phyloP scores from a whole-genome alignment of 2,113 vertebrate genomes.

The Sinocyclocheilus maitianheensis region DNA sequence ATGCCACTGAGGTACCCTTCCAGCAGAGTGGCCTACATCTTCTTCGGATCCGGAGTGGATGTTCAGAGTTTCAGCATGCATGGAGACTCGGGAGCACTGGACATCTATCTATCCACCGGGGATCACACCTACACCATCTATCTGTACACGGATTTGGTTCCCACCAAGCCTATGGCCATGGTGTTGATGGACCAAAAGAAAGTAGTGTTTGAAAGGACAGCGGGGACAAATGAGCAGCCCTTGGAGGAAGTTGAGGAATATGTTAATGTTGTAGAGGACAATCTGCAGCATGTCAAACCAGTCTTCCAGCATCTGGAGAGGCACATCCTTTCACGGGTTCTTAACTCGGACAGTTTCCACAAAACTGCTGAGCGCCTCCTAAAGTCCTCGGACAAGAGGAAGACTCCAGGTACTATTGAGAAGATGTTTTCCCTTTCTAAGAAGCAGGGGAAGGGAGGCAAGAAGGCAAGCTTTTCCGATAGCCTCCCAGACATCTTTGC shows the following conservation, averaged over 20 bases:
- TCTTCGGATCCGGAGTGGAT: slow-evolving; percentile 87
- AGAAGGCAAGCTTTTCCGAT: slow-evolving; percentile 79
- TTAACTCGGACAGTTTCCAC: slow-evolving; percentile 85
- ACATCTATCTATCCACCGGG: slow-evolving; percentile 84
- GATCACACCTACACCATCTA: slow-evolving; percentile 86
- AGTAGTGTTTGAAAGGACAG: slow-evolving; percentile 85
- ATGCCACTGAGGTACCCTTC: slow-evolving; percentile 82
- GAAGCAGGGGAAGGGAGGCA: slow-evolving; percentile 79
- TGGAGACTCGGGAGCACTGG: slow-evolving; percentile 83
- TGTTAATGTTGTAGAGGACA: slow-evolving; percentile 81
- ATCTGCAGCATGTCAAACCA: slow-evolving; percentile 88
- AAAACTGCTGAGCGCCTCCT: slow-evolving; percentile 90
- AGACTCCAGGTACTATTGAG: slow-evolving; percentile 86
- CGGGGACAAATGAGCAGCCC: slow-evolving; percentile 61
- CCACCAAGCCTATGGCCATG: slow-evolving; percentile 82
- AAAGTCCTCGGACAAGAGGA: slow-evolving; percentile 89
- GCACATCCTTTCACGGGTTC: slow-evolving; percentile 87
- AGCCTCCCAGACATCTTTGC: slow-evolving; percentile 90
- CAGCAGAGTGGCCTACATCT: slow-evolving; percentile 88
- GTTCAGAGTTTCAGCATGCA: slow-evolving; percentile 89
- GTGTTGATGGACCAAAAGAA: slow-evolving; percentile 83
- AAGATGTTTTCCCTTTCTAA: slow-evolving; percentile 87
- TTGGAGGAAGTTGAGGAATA: slow-evolving; percentile 86
- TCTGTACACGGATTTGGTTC: slow-evolving; percentile 81
- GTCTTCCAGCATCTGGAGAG: slow-evolving; percentile 94